These are phyloP conservation scores for Zhuqinia jingwanae DNA, from an alignment of 2,888 invertebrate genomes.

Conservation along the genomic window DNA sequence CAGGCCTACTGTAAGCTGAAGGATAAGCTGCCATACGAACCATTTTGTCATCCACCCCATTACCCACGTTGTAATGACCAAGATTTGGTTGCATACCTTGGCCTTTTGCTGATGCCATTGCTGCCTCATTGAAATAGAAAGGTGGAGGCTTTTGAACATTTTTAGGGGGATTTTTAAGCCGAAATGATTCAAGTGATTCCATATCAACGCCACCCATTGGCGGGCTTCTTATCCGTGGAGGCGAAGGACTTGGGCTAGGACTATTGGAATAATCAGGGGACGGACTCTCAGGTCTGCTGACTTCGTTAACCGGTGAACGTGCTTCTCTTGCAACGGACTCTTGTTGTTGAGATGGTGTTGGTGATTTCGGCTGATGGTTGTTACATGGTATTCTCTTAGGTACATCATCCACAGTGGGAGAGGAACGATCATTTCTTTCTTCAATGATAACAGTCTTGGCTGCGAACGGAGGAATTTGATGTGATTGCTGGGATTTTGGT, in stretches of 20 bases:
- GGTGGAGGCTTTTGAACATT: constrained; percentile 86
- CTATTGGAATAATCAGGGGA: constrained; percentile 83
- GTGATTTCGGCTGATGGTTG: constrained; percentile 28
- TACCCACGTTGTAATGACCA: constrained; percentile 11
- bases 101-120: constrained; percentile 52
- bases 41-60: constrained; percentile 65
- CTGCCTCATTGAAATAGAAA: constrained; percentile 83
- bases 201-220: constrained; percentile 84
- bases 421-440: constrained; percentile 65
- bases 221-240: constrained; percentile 61
- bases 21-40: constrained; percentile 71
- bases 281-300: constrained; percentile 82
- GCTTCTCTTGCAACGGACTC: background rate
- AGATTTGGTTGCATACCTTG: background rate
- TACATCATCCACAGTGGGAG: constrained; percentile 35
- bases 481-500: background rate
- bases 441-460: constrained; percentile 74
- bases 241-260: constrained; percentile 77
- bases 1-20: constrained; percentile 69
- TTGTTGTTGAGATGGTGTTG: constrained; percentile 17
- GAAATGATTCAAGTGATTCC: constrained; percentile 89
- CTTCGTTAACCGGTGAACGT: background rate
- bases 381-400: background rate
- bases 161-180: constrained; percentile 85
- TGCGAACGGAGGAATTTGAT: constrained; percentile 59